phyloP scores from a whole-genome alignment of 2,113 vertebrate species.

The Lepisosteus osseus region DNA sequence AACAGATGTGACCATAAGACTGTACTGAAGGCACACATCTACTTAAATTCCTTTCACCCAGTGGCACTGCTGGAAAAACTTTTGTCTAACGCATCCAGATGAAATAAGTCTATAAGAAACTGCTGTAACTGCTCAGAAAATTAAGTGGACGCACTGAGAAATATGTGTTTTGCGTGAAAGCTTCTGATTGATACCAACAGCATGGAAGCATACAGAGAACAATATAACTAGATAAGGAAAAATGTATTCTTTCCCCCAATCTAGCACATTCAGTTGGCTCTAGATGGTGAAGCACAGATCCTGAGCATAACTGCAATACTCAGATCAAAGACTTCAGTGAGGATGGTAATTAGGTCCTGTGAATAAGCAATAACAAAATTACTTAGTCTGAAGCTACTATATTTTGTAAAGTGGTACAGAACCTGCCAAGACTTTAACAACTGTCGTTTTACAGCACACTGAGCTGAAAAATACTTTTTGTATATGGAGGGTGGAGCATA shows the following conservation, averaged over 20 bases:
- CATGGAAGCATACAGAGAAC: neutral
- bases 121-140: too few relatives aligned
- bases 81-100: too few relatives aligned
- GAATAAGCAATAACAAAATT: too few relatives aligned
- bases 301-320: too few relatives aligned
- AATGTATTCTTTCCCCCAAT: neutral
- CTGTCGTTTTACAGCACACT: neutral
- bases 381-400: neutral
- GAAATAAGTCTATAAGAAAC: too few relatives aligned
- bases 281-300: neutral
- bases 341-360: neutral
- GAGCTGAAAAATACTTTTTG: neutral
- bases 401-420: neutral
- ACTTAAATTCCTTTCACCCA: too few relatives aligned
- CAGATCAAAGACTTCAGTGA: neutral
- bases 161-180: too few relatives aligned
- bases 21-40: too few relatives aligned
- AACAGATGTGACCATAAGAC: too few relatives aligned
- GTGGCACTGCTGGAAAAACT: too few relatives aligned
- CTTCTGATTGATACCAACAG: too few relatives aligned
- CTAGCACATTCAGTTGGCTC: neutral
- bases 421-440: neutral
- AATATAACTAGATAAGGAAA: neutral
- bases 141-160: too few relatives aligned
- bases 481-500: neutral